These are phyloP conservation scores for Ciconia boyciana DNA, from an alignment of 2,113 vertebrate genomes.

Conservation along the genomic window DNA sequence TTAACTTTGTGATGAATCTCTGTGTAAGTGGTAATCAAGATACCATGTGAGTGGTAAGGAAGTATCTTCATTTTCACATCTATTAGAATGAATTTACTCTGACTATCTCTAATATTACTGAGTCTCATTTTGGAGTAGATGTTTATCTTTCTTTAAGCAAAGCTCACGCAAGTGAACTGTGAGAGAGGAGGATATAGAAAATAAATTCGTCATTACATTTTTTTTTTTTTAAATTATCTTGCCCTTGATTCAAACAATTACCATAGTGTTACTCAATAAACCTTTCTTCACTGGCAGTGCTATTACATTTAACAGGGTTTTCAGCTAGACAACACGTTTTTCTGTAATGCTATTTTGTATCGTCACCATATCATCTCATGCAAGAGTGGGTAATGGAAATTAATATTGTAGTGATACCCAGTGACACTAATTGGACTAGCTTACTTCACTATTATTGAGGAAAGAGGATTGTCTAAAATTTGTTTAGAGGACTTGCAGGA, in stretches of 20 bases:
- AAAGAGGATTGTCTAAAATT: constrained; percentile 27
- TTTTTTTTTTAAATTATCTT: background rate
- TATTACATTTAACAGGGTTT: constrained; percentile 33
- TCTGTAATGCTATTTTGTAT: constrained; percentile 32
- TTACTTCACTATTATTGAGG: constrained; percentile 22
- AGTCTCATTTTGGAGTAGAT: background rate
- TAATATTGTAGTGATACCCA: constrained; percentile 49
- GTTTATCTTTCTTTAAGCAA: background rate
- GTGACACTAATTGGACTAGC: constrained; percentile 60
- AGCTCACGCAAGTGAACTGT: background rate
- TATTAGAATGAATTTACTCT: background rate
- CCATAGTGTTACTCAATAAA: constrained; percentile 22
- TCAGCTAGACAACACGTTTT: constrained; percentile 29
- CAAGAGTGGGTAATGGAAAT: constrained; percentile 54
- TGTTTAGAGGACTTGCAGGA: constrained; percentile 14
- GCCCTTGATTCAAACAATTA: constrained; percentile 2
- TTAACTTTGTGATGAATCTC: background rate
- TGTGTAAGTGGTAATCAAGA: background rate
- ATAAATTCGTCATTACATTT: background rate
- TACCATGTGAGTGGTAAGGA: background rate
- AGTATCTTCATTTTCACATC: background rate
- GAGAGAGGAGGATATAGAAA: background rate
- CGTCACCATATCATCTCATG: constrained; percentile 56
- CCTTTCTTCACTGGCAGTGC: background rate
- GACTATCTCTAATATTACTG: background rate